Percentiles rank a stretch among this genome's conserved stretches.
Conservation (phyloP, 2,113 vertebrate species). For the Gambusia holbrooki region DNA sequence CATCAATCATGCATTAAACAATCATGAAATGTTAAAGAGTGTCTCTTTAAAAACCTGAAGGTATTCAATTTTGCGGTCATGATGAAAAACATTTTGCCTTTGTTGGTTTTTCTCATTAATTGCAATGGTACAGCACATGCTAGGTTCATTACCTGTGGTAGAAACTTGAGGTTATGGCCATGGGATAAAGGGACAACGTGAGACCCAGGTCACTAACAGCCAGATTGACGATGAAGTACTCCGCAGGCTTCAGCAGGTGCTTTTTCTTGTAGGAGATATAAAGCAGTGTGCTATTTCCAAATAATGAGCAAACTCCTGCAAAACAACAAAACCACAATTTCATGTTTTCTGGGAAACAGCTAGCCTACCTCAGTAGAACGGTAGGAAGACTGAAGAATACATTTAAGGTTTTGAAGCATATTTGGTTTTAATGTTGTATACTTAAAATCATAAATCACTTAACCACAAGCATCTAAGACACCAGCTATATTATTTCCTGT, state of each 20-base stretch:
- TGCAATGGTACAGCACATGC: not conserved
- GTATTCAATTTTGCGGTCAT: not conserved
- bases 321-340: conserved; percentile 13
- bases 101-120: not conserved
- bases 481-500: too few species aligned
- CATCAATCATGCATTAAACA: conserved; percentile 24
- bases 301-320: conserved; percentile 81
- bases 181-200: conserved; percentile 83
- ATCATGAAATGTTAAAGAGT: conserved; percentile 13
- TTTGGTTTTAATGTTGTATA: not conserved
- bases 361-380: not conserved
- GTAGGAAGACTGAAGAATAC: not conserved
- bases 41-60: not conserved
- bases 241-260: conserved; percentile 82
- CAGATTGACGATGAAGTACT: conserved; percentile 85
- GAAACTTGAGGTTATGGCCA: conserved; percentile 83
- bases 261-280: conserved; percentile 83
- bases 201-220: conserved; percentile 84
- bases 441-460: not conserved
- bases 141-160: conserved; percentile 79
- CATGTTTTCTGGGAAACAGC: not conserved
- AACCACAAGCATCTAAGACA: not conserved
- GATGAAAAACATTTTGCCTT: not conserved
- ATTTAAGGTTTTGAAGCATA: too few species aligned
- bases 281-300: conserved; percentile 81